These are phyloP conservation scores for Platalea minor DNA, from an alignment of 2,797 vertebrate genomes.

Conservation along the genomic window DNA sequence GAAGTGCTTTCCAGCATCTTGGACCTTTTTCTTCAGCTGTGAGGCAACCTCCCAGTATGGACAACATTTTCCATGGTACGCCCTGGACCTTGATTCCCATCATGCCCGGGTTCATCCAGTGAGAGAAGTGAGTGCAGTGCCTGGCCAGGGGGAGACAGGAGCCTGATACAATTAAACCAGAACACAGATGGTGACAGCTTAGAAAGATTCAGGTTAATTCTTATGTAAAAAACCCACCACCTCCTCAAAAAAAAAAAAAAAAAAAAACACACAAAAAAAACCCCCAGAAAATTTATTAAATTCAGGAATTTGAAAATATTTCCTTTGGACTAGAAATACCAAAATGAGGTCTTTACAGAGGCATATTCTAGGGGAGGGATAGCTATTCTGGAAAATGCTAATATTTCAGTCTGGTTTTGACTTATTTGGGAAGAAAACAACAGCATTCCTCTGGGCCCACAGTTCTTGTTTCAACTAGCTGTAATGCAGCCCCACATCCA, in stretches of 20 bases:
- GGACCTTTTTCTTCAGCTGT: neutral
- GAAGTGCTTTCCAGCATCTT: neutral
- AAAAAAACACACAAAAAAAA: neutral
- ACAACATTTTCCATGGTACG: neutral
- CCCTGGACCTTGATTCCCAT: neutral
- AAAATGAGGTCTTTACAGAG: neutral
- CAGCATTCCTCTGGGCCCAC: neutral
- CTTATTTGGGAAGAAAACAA: neutral
- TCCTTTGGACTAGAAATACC: conserved; percentile 23
- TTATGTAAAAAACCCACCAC: neutral
- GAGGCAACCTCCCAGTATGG: neutral
- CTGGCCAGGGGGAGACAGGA: neutral
- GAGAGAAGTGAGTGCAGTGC: neutral
- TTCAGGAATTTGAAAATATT: conserved; percentile 29
- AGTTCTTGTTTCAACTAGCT: neutral
- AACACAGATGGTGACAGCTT: neutral
- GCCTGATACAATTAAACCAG: neutral
- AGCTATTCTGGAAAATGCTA: conserved; percentile 2
- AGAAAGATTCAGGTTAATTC: neutral
- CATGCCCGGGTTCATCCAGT: neutral
- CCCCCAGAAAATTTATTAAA: neutral
- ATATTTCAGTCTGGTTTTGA: neutral
- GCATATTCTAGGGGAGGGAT: neutral
- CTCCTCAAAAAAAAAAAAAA: neutral
- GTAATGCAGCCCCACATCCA: neutral